These are phyloP conservation scores for Echeneis naucrates DNA, from an alignment of 2,797 vertebrate species.

Conservation along the genomic window DNA sequence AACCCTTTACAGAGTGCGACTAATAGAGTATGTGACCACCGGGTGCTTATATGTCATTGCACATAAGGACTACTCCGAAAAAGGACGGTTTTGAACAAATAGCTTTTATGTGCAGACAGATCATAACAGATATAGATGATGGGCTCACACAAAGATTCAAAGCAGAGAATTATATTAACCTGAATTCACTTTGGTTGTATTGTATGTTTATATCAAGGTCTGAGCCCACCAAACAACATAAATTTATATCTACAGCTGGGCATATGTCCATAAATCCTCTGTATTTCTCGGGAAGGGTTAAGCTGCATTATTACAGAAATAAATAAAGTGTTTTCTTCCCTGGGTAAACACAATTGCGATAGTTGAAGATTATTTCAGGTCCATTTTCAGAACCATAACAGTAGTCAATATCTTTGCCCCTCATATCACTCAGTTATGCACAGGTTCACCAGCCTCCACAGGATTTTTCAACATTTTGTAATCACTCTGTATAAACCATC, in stretches of 20 bases:
- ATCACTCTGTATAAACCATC: not conserved
- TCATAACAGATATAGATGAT: not conserved
- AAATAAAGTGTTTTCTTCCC: conserved; percentile 25
- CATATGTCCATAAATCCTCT: conserved; percentile 3
- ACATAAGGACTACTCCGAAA: not conserved
- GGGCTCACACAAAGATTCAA: conserved; percentile 5
- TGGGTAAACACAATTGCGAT: conserved; percentile 35
- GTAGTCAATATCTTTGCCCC: conserved; percentile 31
- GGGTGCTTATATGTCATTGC: not conserved
- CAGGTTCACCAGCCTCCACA: conserved; percentile 25
- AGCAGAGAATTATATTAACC: conserved; percentile 11
- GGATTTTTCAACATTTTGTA: not conserved
- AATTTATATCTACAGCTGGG: conserved; percentile 13
- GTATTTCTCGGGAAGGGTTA: conserved; percentile 13
- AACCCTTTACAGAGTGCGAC: conserved; percentile 3
- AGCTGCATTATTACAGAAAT: not conserved
- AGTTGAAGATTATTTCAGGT: conserved; percentile 32
- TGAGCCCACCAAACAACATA: not conserved
- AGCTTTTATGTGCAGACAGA: not conserved
- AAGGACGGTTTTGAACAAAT: conserved; percentile 8
- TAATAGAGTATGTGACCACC: conserved; percentile 14
- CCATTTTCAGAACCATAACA: conserved; percentile 14
- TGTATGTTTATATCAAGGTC: conserved; percentile 14
- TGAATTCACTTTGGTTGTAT: conserved; percentile 3
- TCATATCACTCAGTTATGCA: conserved; percentile 2